These are phyloP conservation scores for Automeris io DNA, from an alignment of 2,888 invertebrate genomes.

Conservation along the genomic window DNA sequence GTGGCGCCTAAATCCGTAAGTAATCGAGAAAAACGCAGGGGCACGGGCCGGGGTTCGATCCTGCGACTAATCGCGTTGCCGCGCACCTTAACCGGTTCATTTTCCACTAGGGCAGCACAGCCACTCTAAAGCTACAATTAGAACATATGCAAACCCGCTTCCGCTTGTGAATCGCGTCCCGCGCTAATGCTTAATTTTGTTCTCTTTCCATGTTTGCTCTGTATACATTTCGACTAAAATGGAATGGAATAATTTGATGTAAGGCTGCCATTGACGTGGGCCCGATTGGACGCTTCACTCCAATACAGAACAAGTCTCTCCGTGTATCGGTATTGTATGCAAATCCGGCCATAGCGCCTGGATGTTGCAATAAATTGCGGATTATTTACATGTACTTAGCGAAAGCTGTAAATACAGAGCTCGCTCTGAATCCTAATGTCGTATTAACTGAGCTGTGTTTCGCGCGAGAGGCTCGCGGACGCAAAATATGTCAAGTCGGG, in stretches of 20 bases:
- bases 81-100: no score
- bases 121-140: no score
- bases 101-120: no score
- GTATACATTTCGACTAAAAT: conserved; percentile 72
- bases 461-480: conserved; percentile 2
- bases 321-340: conserved; percentile 38
- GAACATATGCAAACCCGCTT: conserved; percentile 15
- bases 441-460: conserved; percentile 19
- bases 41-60: no score
- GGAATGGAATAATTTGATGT: conserved; percentile 68
- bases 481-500: neutral
- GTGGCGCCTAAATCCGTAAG: no score
- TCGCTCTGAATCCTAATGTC: conserved; percentile 34
- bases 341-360: conserved; percentile 28
- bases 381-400: conserved; percentile 33
- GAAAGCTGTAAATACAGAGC: conserved; percentile 17
- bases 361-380: conserved; percentile 39
- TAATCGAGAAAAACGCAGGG: no score
- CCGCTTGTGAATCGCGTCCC: conserved; percentile 25
- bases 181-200: conserved; percentile 64
- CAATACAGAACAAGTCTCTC: conserved; percentile 19
- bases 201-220: conserved; percentile 74
- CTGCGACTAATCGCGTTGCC: no score
- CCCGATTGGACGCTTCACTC: conserved; percentile 38
- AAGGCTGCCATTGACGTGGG: conserved; percentile 53